These are phyloP conservation scores for Amblyornis subalaris DNA, from an alignment of 2,113 vertebrate species.

Conservation along the genomic window DNA sequence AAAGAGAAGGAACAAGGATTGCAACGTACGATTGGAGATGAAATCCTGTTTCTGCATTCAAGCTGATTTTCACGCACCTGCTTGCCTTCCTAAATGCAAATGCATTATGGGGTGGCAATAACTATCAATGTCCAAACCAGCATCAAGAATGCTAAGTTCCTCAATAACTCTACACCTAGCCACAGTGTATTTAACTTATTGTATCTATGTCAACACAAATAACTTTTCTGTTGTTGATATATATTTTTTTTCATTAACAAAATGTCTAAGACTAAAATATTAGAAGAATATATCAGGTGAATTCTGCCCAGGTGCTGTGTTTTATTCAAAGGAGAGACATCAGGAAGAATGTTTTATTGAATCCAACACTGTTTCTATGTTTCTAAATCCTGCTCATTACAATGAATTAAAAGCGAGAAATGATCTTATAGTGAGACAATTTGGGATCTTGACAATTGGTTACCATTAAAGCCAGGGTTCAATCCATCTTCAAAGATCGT, in stretches of 20 bases:
- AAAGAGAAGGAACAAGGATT: not conserved
- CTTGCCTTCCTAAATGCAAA: not conserved
- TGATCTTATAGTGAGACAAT: not conserved
- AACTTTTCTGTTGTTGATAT: not conserved
- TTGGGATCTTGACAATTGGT: not conserved
- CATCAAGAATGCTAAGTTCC: not conserved
- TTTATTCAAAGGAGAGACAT: not conserved
- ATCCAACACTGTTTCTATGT: not conserved
- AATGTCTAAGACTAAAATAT: not conserved
- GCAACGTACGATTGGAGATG: not conserved
- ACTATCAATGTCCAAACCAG: not conserved
- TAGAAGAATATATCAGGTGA: not conserved
- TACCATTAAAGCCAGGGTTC: not conserved
- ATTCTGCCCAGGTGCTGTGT: not conserved
- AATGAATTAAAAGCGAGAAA: not conserved
- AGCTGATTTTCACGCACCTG: not conserved
- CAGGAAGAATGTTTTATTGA: not conserved
- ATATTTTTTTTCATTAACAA: not conserved
- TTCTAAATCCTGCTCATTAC: not conserved
- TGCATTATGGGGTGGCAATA: not conserved
- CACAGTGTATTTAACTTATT: not conserved
- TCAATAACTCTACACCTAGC: not conserved
- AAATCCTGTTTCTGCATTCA: not conserved
- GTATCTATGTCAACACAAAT: not conserved
- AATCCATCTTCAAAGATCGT: not conserved